phyloP scores from a whole-genome alignment of 2,888 invertebrate genomes.

The Polietes domitor region DNA sequence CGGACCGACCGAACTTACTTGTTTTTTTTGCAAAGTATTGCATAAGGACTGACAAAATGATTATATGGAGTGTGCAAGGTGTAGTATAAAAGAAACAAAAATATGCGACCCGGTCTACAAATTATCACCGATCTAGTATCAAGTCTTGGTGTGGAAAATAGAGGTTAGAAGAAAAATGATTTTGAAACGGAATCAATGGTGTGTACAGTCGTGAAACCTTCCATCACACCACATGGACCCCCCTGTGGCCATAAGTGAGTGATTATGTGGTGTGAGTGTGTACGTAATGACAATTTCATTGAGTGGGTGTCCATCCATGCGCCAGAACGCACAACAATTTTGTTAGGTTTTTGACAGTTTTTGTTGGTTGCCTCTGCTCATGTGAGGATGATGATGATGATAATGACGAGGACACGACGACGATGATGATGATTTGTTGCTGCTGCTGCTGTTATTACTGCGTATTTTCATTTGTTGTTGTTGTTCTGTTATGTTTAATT shows the following conservation, averaged over 20 bases:
- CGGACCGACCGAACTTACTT: too few species aligned
- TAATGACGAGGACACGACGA: slow-evolving; percentile 5
- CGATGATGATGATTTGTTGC: slow-evolving; percentile 35
- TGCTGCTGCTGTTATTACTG: slow-evolving; percentile 30
- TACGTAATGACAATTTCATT: slow-evolving; percentile 53
- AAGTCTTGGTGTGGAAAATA: too few species aligned
- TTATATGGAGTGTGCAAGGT: too few species aligned
- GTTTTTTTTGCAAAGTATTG: too few species aligned
- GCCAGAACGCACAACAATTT: not conserved
- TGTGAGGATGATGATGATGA: slow-evolving; percentile 26
- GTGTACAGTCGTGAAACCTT: not conserved
- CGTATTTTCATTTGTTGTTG: slow-evolving; percentile 35
- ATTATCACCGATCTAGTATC: too few species aligned
- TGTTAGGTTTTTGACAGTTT: slow-evolving; percentile 23
- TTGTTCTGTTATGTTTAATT: slow-evolving; percentile 56
- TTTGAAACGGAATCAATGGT: too few species aligned
- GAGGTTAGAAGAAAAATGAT: too few species aligned
- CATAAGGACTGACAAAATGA: too few species aligned
- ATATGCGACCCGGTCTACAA: too few species aligned
- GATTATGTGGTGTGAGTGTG: not conserved
- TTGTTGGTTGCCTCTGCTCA: not conserved
- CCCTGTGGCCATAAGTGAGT: not conserved
- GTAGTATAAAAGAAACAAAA: too few species aligned
- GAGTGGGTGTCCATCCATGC: slow-evolving; percentile 41
- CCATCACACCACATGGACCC: not conserved